Base-by-base conservation (phyloP, 2,888 invertebrate genomes). In the Pasiphila rectangulata region DNA sequence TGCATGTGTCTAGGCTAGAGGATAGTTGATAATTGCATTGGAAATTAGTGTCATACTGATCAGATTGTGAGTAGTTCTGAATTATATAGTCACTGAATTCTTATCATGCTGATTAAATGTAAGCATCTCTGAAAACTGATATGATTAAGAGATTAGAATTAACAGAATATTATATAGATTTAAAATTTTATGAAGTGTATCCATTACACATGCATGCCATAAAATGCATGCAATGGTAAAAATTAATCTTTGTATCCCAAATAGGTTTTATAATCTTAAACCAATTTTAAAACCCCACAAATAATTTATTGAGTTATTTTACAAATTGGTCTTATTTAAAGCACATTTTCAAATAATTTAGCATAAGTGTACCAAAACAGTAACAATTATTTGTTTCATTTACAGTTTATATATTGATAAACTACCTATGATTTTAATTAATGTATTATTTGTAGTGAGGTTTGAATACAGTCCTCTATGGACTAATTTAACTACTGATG, bases 401-500 rank as follows among this genome's bases (percentile, higher is more conserved):
- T 74, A 73, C 24, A 41, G 37, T 38, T 32, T 37, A 25, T 30
- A 19, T 25, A 17, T 24, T 47, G 35, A 43, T 35, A 44, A 61
- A 71, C 75, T 82, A 84, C 69, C 79, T 85, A 85, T 72, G 59
- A 75, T 77, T 79, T 75, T 75, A 80, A 67, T 78, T 52, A 51
- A 54, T 52, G 56, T 56, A 37, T 32, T 54, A 37, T 46, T 51
- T 46, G 51, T 70, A 69, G 69, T 83, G 83, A 85, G 79, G 81
- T 83, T 73, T 73, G 75, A 77, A 76, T 82, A 76, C 35, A 61
- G 75, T 74, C 69, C 64, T 59, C 57, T 50, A 51, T 56, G 59
- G 65, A 72, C 65, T 53, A 72, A 83, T 83, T 83, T 62, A 75
- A 78, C 90, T 92, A 95, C 89, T 95, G 95, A 76, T 94, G 94